A percentile compares a stretch with the other conserved stretches of the same genome.
phyloP scores from a whole-genome alignment of 2,113 vertebrate genomes.

The Casuarius casuarius region DNA sequence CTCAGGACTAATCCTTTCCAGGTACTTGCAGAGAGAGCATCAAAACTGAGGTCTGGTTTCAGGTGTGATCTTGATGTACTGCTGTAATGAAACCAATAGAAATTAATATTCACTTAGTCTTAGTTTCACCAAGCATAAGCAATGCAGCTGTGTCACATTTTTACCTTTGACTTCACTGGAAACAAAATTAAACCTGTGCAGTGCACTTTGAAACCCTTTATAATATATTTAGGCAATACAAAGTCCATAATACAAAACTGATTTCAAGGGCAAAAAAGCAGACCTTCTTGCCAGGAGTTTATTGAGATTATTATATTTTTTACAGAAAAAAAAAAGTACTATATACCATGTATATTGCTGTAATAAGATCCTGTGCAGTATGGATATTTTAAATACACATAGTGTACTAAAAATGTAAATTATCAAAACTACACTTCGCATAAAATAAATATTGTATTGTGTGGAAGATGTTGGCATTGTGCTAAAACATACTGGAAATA shows the following conservation, averaged over 20 bases:
- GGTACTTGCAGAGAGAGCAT: background rate
- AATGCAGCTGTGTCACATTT: background rate
- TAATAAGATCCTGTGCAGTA: conserved; percentile 41
- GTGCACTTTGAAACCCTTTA: background rate
- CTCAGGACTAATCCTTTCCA: background rate
- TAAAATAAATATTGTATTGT: conserved; percentile 72
- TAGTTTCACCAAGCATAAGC: background rate
- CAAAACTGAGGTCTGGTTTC: background rate
- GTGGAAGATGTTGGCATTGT: conserved; percentile 63
- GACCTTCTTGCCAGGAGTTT: background rate
- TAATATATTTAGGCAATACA: background rate
- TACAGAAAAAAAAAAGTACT: conserved; percentile 32
- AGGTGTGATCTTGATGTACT: background rate
- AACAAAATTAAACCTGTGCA: background rate
- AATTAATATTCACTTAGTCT: background rate
- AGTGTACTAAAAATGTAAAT: conserved; percentile 61
- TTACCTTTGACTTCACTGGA: background rate
- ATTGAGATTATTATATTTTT: background rate
- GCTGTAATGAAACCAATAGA: conserved; percentile 5
- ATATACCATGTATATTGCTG: background rate
- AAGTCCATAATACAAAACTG: background rate
- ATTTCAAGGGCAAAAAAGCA: background rate
- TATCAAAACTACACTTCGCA: conserved; percentile 47
- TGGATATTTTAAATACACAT: conserved; percentile 64
- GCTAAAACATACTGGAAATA: conserved; percentile 75